Evolutionary conservation across 2,888 invertebrate species (phyloP).

Genomic region (Syritta pipiens): DNA sequence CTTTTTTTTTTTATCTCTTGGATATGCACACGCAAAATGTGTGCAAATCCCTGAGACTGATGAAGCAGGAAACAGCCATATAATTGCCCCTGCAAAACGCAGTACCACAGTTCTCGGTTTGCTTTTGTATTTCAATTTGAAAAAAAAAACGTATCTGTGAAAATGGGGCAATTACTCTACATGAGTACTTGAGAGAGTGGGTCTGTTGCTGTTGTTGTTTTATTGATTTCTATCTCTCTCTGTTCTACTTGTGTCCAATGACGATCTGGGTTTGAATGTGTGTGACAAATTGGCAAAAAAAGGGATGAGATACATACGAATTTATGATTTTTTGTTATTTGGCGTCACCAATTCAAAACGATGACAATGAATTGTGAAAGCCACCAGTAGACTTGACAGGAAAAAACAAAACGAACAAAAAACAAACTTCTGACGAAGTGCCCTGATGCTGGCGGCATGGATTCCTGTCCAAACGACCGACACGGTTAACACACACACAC

Average conservation of each 20-base stretch:
- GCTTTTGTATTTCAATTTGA: constrained; percentile 35
- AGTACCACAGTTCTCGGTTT: constrained; percentile 6
- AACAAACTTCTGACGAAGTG: constrained; percentile 61
- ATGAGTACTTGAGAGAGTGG: neutral
- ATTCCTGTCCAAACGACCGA: constrained; percentile 12
- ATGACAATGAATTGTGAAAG: constrained; percentile 49
- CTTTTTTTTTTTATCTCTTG: constrained; percentile 1
- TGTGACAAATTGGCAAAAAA: constrained; percentile 61
- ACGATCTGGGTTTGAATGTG: constrained; percentile 14
- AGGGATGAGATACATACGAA: constrained; percentile 28
- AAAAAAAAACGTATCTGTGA: constrained; percentile 35
- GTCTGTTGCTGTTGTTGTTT: constrained; percentile 16
- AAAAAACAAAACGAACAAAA: too few relatives aligned
- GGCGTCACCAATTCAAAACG: constrained; percentile 50
- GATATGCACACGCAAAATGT: constrained; percentile 47
- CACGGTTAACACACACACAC: constrained; percentile 9
- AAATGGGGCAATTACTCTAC: constrained; percentile 59
- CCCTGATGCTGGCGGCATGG: constrained; percentile 35
- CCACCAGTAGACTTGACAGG: constrained; percentile 22
- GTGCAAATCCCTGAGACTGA: constrained; percentile 46
- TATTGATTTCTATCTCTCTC: constrained; percentile 50
- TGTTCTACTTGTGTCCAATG: neutral
- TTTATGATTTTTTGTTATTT: constrained; percentile 33
- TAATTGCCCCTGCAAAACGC: constrained; percentile 47
- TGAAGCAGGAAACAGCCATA: constrained; percentile 47